Percentiles rank a stretch among this genome's conserved stretches.
These are phyloP conservation scores for Crenuchus spilurus DNA, from an alignment of 2,797 vertebrate species.

Conservation along the genomic window DNA sequence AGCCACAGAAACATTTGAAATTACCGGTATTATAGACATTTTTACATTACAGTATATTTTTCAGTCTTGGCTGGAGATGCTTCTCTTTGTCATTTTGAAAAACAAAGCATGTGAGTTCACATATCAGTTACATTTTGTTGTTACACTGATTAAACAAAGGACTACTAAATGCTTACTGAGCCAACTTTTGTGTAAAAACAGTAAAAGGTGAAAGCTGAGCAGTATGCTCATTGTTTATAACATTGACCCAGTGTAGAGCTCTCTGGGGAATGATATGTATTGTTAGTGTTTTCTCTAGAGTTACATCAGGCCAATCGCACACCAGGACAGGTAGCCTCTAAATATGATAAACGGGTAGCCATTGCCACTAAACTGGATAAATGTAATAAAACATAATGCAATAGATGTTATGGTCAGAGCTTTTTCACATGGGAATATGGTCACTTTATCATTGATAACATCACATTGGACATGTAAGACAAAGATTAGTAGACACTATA, in stretches of 20 bases:
- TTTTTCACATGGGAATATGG: not conserved
- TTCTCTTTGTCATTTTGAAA: too few relatives aligned
- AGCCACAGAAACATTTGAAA: too few relatives aligned
- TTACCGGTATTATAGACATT: too few relatives aligned
- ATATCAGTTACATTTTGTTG: too few relatives aligned
- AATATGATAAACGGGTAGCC: not conserved
- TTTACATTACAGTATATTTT: too few relatives aligned
- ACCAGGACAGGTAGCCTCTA: not conserved
- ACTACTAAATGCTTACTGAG: too few relatives aligned
- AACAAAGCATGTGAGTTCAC: too few relatives aligned
- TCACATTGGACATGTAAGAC: too few relatives aligned
- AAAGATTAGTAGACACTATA: too few relatives aligned
- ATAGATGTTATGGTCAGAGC: not conserved
- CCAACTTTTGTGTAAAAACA: not conserved
- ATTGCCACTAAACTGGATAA: not conserved
- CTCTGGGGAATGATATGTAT: not conserved
- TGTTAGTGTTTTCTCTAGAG: not conserved
- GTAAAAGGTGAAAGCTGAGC: not conserved
- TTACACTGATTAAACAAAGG: too few relatives aligned
- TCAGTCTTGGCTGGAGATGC: too few relatives aligned
- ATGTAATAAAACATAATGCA: not conserved
- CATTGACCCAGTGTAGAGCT: not conserved
- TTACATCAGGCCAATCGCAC: not conserved
- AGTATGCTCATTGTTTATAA: not conserved
- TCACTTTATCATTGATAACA: not conserved